Base-by-base conservation (phyloP, 2,113 vertebrate genomes). In the Oenanthe melanoleuca region DNA sequence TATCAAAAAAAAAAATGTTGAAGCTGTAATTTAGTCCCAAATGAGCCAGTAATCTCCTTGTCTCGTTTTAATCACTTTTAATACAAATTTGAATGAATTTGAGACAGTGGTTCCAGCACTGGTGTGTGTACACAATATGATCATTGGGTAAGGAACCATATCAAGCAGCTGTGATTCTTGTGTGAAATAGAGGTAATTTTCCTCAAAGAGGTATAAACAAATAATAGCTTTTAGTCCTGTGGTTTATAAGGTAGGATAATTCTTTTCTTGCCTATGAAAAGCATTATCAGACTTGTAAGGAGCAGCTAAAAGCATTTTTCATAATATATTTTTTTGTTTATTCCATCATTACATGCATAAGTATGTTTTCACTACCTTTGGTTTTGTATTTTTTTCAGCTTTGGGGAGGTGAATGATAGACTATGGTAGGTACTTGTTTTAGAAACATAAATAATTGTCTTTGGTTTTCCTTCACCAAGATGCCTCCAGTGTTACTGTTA, bases 391-490 rank as follows among this genome's bases (percentile, higher is more conserved):
- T 42, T 90, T 91, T 86, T 71, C 31, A 38, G 4, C 63, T 70
- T 79, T 67, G 9, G 37, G 18, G 22, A 66, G 29, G 15, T 65
- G 52, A 38, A 49, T 45, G 44, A 60, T 49, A 82, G 9, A 3
- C 2, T 75, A 22, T 4, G 6, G 18, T 31, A 67, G 40, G 7
- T 81, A 24, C 14, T 84, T 81, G 20, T 44, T 61, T 45, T 42
- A 47, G 33, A 86, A 86, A 63, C 5, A 78, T 63, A 80, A 78
- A 64, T 60, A 87, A 14, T 25, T 5, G 2, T 8, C 8, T 94
- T 77, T 86, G 67, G 3, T 95, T 96, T 96, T 94, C 80, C 64
- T 66, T 91, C 28, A 66, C 47, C 81, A 92, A 93, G 92, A 86
- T 78, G 69, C 86, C 86, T 95, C 72, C 80, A 93, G 79, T 80